These are phyloP conservation scores for Trilocha varians DNA, from an alignment of 2,888 invertebrate species.

Conservation along the genomic window DNA sequence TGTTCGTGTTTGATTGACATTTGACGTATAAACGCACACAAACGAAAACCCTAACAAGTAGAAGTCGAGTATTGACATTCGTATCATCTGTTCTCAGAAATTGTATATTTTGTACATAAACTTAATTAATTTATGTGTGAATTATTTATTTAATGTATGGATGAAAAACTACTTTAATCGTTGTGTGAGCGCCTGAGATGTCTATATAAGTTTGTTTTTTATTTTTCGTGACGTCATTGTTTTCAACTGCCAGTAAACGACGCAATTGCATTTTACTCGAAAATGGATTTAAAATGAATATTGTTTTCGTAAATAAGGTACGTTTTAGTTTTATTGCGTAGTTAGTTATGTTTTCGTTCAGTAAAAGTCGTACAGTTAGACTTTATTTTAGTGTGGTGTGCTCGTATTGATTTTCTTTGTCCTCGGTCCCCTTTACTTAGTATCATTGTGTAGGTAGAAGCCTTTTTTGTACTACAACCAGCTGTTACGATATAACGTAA, in stretches of 20 bases:
- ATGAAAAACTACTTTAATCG: conserved; percentile 28
- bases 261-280: conserved; percentile 73
- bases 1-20: conserved; percentile 7
- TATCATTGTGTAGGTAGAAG: conserved; percentile 15
- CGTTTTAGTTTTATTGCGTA: conserved; percentile 29
- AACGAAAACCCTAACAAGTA: conserved; percentile 25
- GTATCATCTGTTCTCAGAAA: conserved; percentile 65
- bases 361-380: conserved; percentile 10
- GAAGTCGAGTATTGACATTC: conserved; percentile 42
- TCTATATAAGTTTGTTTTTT: conserved; percentile 46
- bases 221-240: conserved; percentile 74
- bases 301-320: conserved; percentile 53
- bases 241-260: conserved; percentile 74
- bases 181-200: conserved; percentile 38
- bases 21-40: conserved; percentile 27
- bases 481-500: conserved; percentile 42
- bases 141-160: conserved; percentile 43
- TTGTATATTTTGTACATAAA: conserved; percentile 61
- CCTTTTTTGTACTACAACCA: conserved; percentile 26
- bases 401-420: conserved; percentile 69
- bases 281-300: conserved; percentile 70
- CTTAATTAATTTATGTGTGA: conserved; percentile 49
- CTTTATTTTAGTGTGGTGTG: conserved; percentile 23
- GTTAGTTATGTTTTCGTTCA: conserved; percentile 15
- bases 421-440: conserved; percentile 44